Base-by-base conservation (phyloP, 2,888 invertebrate genomes). In the Clunio marinus region DNA sequence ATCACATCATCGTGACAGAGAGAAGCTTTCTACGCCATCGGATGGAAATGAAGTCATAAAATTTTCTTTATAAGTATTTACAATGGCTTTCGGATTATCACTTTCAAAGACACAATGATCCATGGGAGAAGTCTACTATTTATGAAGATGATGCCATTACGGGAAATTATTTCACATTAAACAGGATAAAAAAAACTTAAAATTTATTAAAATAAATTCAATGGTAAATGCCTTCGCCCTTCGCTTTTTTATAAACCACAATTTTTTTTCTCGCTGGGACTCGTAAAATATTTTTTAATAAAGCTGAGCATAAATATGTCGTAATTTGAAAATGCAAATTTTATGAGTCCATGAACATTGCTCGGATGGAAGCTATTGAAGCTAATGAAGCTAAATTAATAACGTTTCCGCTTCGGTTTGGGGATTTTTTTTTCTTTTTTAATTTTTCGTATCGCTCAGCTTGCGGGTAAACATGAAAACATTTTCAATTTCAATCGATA, bases 341-440 rank as follows among this genome's bases (percentile, higher is more conserved):
- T 60, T 60, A 60, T 60, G n/a, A 24, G 60, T 24, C 24, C 60
- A 60, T 60, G 28, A 60, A 37, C 60, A 15, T 10, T n/a, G 41
- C 41, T 58, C 15, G 22, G 25, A 13, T 13, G 3, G 60, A 60
- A 28, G 27, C 27, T 15, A 17, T 3, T 8, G 27, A 58, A 58
- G 37, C 60, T 60, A 60, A 60, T 60, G 60, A 60, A 60, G 37
- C 60, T 58, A 37, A 60, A 60, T 60, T 60, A 60, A 60, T 60
- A 60, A 60, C 37, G 35, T 60, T 60, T 60, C 24, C 22, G n/a
- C n/a, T 60, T 5, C 2, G 20, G 17, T 51, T 22, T 51, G 2
- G n/a, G 51, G 20, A 17, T 32, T 25, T 55, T 55, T 24, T 25
- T 24, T 8, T 28, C 32, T 28, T 28, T 58, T 32, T 58, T 32